phyloP scores from a whole-genome alignment of 2,797 vertebrate genomes.

The Sebastes dallii region DNA sequence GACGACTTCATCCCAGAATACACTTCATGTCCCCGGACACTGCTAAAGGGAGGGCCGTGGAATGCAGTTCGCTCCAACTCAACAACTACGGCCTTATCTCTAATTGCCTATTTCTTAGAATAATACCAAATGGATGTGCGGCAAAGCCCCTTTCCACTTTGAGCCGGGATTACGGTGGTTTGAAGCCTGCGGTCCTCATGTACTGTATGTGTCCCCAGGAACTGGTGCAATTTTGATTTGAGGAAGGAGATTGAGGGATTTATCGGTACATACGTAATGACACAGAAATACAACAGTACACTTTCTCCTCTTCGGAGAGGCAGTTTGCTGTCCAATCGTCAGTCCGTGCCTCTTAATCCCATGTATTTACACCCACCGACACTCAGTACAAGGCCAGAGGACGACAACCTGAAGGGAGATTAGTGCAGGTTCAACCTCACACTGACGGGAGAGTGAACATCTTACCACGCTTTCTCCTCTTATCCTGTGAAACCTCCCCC shows the following conservation, averaged over 20 bases:
- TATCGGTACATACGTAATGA: constrained; percentile 63
- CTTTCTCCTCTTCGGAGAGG: constrained; percentile 20
- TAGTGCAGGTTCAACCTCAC: constrained; percentile 43
- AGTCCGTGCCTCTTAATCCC: constrained; percentile 48
- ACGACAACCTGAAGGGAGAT: constrained; percentile 53
- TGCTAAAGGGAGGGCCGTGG: constrained; percentile 5
- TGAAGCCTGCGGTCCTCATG: constrained; percentile 42
- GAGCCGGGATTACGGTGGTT: constrained; percentile 71
- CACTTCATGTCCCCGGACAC: constrained; percentile 12
- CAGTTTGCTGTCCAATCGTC: constrained; percentile 55
- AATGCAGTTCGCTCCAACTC: constrained; percentile 46
- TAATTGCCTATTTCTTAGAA: constrained; percentile 82
- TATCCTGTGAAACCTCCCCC: background rate
- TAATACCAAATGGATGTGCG: constrained; percentile 73
- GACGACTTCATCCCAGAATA: constrained; percentile 51
- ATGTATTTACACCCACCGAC: constrained; percentile 53
- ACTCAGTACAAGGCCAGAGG: constrained; percentile 33
- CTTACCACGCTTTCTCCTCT: background rate
- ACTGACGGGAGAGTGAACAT: background rate
- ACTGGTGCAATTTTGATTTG: constrained; percentile 74
- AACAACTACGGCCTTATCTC: constrained; percentile 69
- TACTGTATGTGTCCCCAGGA: constrained; percentile 50
- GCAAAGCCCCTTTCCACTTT: constrained; percentile 66
- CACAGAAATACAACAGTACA: constrained; percentile 50
- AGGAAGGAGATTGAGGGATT: constrained; percentile 71